Evolutionary conservation across 1,140 invertebrate genomes (phyloP), one percentile per base, ranked within the genome.

Genomic region (Pseudomyrmex cubaensis): DNA sequence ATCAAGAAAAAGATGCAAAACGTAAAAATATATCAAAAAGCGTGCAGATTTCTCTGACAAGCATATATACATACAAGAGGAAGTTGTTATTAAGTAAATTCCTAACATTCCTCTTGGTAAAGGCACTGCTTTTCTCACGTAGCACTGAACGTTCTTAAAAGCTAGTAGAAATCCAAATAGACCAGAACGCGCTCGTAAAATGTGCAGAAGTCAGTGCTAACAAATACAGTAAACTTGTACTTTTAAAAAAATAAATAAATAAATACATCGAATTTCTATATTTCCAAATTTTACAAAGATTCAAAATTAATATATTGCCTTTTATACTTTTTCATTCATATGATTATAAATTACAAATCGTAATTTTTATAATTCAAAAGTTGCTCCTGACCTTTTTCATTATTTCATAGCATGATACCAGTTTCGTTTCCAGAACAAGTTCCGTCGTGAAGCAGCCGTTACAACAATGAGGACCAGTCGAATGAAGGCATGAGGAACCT

Each of bases 341-440:
- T 8, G 4, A 72, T 52, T 73, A 44, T 73, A 35, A 67, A 72
- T 20, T 56, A n/a, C 12, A 48, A 56, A 46, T 56, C 12, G 9
- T 0, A 25, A 48, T n/a, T 77, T 46, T 78, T 69, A 46, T 67
- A 4, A 59, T 56, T 15, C 17, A 12, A 57, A 35, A 35, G 35
- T 35, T 69, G 48, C 17, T 25, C n/a, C 15, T 35, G 22, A 35
- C 52, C 5, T 44, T 9, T 50, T 25, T 2, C 2, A 64, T 63
- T 13, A 52, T 67, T 56, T 2, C 15, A 44, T 57, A 20, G 66
- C 48, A 50, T 80, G 78, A 74, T 64, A 72, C 52, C 57, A 80
- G 69, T 87, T 87, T 80, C 70, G 54, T 87, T 84, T 87, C 48
- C 74, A 87, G 75, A 87, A 87, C 85, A 63, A 84, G 85, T 87